Evolutionary conservation across 1,140 invertebrate species (phyloP).

Genomic region (Caerostris extrusa): DNA sequence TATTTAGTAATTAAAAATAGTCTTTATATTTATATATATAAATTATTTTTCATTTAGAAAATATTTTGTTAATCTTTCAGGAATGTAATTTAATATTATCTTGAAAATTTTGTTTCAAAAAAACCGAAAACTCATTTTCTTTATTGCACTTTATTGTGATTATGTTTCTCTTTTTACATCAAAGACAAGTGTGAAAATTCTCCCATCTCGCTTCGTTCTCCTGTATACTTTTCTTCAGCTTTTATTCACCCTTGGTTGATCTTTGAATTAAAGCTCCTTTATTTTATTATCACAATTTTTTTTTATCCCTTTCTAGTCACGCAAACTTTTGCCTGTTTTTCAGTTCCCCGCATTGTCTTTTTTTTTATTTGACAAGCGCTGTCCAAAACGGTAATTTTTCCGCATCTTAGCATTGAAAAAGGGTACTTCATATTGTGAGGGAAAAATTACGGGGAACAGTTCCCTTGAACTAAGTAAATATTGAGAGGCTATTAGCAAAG

Average conservation of each 20-base stretch:
- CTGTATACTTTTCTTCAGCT: not conserved
- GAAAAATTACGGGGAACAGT: not conserved
- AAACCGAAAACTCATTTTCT: too few relatives aligned
- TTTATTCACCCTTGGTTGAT: not conserved
- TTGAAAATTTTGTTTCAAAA: too few relatives aligned
- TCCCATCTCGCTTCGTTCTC: not conserved
- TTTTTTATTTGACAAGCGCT: not conserved
- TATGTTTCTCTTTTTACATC: too few relatives aligned
- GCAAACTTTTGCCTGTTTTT: not conserved
- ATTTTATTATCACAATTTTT: slow-evolving; percentile 8
- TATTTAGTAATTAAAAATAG: too few relatives aligned
- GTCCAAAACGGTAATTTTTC: slow-evolving; percentile 2
- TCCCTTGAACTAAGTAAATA: slow-evolving; percentile 13
- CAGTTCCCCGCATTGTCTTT: not conserved
- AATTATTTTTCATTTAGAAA: too few relatives aligned
- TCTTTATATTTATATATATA: too few relatives aligned
- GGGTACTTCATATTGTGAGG: not conserved
- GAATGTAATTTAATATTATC: too few relatives aligned
- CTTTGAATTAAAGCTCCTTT: slow-evolving; percentile 26
- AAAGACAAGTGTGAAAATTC: too few relatives aligned
- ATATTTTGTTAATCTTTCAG: too few relatives aligned
- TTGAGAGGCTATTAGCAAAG: slow-evolving; percentile 37
- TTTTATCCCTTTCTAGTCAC: not conserved
- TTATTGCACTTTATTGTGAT: too few relatives aligned
- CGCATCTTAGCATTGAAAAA: not conserved